These are phyloP conservation scores for Catharus fuscescens DNA, from an alignment of 2,113 vertebrate species.

Conservation along the genomic window DNA sequence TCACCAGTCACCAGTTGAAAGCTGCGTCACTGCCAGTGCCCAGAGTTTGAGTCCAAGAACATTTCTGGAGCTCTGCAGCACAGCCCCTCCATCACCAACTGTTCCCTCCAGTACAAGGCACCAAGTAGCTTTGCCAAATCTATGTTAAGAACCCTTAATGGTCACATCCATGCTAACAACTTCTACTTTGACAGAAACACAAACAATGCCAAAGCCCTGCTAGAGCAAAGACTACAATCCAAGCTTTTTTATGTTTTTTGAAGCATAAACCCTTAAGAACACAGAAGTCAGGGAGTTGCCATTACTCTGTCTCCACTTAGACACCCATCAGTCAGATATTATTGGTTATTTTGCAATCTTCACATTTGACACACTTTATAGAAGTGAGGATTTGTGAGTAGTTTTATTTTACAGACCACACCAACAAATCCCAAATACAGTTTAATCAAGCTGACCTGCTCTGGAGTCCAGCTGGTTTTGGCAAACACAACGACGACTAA, in stretches of 20 bases:
- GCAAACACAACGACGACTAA: neutral
- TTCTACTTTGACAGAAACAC: neutral
- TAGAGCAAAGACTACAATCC: neutral
- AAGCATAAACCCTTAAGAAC: neutral
- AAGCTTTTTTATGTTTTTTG: neutral
- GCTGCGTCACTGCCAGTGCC: neutral
- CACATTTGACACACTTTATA: neutral
- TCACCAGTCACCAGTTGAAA: neutral
- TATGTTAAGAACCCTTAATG: neutral
- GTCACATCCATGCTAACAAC: neutral
- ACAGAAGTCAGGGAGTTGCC: neutral
- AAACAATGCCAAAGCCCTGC: neutral
- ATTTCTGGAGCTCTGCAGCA: neutral
- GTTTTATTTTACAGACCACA: neutral
- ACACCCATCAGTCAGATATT: neutral
- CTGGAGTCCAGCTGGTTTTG: neutral
- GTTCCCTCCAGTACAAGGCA: rapidly evolving
- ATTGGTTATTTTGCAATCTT: neutral
- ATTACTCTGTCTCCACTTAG: neutral
- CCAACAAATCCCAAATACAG: neutral
- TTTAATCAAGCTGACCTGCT: neutral
- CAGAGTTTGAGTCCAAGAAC: neutral
- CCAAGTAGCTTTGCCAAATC: neutral
- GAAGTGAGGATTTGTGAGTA: neutral
- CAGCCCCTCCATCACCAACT: neutral